phyloP scores from a whole-genome alignment of 1,140 invertebrate species.

The Drosophila nebulosa region DNA sequence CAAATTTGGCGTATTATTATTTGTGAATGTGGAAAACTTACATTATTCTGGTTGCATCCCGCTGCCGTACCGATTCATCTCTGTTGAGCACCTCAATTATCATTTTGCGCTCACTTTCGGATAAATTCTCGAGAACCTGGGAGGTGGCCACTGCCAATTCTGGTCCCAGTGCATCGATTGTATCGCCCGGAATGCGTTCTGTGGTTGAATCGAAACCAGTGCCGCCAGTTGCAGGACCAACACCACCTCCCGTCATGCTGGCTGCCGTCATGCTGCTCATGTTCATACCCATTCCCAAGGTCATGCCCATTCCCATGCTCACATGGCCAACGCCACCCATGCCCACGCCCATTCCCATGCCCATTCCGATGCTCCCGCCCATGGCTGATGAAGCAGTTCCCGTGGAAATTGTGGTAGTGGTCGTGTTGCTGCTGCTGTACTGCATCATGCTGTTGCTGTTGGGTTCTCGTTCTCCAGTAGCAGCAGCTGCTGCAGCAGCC shows the following conservation, averaged over 20 bases:
- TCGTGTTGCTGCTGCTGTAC: slow-evolving; percentile 36
- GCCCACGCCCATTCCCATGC: slow-evolving; percentile 36
- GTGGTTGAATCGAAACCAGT: slow-evolving; percentile 52
- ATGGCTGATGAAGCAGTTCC: slow-evolving; percentile 26
- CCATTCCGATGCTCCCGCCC: slow-evolving; percentile 25
- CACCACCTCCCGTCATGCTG: slow-evolving; percentile 17
- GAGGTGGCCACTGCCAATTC: slow-evolving; percentile 75
- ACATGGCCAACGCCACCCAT: slow-evolving; percentile 4
- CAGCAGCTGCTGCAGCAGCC: slow-evolving; percentile 18
- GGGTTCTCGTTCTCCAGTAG: slow-evolving; percentile 56
- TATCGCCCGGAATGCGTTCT: slow-evolving; percentile 70
- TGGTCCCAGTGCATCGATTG: slow-evolving; percentile 72
- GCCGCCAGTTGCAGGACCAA: slow-evolving; percentile 26
- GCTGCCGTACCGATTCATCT: slow-evolving; percentile 76
- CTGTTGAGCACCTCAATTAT: slow-evolving; percentile 79
- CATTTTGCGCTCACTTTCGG: slow-evolving; percentile 80
- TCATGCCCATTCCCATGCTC: slow-evolving; percentile 8
- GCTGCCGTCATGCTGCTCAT: slow-evolving; percentile 3
- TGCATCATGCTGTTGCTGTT: slow-evolving; percentile 78
- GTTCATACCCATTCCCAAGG: no score
- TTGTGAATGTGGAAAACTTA: no score
- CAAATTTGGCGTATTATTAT: no score
- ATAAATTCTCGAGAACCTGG: slow-evolving; percentile 78
- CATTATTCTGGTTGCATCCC: slow-evolving; percentile 80
- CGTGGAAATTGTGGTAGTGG: slow-evolving; percentile 25